phyloP scores from a whole-genome alignment of 2,888 invertebrate genomes.

The Pachymerium ferrugineum region DNA sequence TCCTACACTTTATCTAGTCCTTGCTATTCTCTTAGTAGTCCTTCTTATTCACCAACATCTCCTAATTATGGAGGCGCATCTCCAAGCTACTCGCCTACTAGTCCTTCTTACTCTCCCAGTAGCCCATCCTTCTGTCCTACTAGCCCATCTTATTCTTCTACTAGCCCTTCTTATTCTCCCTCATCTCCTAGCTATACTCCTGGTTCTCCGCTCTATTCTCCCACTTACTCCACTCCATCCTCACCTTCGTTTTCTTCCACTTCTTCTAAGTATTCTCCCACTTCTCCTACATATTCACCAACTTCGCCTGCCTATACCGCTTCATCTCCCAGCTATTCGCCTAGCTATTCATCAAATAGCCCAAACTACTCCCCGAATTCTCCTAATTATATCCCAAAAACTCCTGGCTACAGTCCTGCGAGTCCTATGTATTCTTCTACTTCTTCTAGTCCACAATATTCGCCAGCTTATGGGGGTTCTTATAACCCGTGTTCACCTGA shows the following conservation, averaged over 20 bases:
- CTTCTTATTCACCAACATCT: constrained; percentile 46
- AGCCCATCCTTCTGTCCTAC: constrained; percentile 64
- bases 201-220: constrained; percentile 56
- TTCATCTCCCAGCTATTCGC: constrained; percentile 51
- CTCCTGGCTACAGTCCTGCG: too few species aligned
- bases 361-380: too few species aligned
- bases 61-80: constrained; percentile 56
- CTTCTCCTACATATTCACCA: constrained; percentile 77
- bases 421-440: too few species aligned
- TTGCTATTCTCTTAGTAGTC: constrained; percentile 47
- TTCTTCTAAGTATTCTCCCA: constrained; percentile 51
- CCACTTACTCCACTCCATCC: constrained; percentile 55
- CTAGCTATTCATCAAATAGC: constrained; percentile 54
- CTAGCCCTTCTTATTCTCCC: constrained; percentile 74
- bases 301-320: constrained; percentile 58
- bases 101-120: constrained; percentile 50
- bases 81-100: constrained; percentile 49
- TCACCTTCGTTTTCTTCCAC: constrained; percentile 58
- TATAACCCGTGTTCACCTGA: too few species aligned
- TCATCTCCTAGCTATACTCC: constrained; percentile 76
- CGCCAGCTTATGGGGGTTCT: constrained; percentile 46
- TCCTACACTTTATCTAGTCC: constrained; percentile 65
- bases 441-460: too few species aligned
- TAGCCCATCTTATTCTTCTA: constrained; percentile 60
- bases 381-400: too few species aligned